Conservation (phyloP, 2,888 invertebrate genomes). For the Hypomecis punctinalis region DNA sequence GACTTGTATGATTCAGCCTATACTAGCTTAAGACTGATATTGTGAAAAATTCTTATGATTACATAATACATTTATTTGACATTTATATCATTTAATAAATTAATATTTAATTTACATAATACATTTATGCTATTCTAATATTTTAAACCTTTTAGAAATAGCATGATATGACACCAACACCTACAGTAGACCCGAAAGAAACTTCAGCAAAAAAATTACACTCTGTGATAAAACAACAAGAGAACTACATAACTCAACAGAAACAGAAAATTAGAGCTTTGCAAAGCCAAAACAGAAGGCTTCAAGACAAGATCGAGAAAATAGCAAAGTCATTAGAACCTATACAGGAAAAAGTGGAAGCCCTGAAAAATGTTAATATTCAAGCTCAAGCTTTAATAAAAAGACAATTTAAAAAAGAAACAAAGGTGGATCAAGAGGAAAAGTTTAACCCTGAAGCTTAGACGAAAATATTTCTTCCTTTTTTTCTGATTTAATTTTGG, state of each 20-base stretch:
- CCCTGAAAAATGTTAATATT: constrained; percentile 15
- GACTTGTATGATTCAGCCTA: too few relatives aligned
- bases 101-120: too few relatives aligned
- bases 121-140: not conserved
- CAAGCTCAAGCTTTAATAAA: constrained; percentile 16
- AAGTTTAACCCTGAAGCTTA: constrained; percentile 1
- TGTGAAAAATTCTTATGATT: too few relatives aligned
- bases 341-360: constrained; percentile 14
- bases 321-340: constrained; percentile 10
- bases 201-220: constrained; percentile 8
- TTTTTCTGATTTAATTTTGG: not conserved
- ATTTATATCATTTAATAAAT: too few relatives aligned
- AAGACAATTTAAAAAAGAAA: constrained; percentile 16
- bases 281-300: constrained; percentile 3
- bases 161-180: constrained; percentile 11
- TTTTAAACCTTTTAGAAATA: not conserved
- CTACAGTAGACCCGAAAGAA: constrained; percentile 6
- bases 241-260: constrained; percentile 1
- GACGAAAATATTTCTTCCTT: not conserved
- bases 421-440: constrained; percentile 5
- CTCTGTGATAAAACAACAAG: constrained; percentile 9
- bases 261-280: constrained; percentile 3
- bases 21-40: too few relatives aligned
- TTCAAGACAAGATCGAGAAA: constrained; percentile 5
- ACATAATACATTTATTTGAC: too few relatives aligned